These are phyloP conservation scores for Blastobasis adustella DNA, from an alignment of 2,888 invertebrate species.

Conservation along the genomic window DNA sequence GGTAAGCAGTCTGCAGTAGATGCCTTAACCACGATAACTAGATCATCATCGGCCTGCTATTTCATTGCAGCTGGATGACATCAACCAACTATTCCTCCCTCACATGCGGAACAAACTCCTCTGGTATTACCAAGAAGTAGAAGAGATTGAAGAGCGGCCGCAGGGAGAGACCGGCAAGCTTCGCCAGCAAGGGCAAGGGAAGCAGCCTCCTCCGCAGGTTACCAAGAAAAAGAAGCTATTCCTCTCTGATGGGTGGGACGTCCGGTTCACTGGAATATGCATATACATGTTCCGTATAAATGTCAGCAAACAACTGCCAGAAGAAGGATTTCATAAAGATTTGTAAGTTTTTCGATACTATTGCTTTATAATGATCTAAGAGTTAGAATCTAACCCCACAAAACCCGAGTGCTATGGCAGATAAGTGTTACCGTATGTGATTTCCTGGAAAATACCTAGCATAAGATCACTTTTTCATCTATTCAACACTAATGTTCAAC, in stretches of 20 bases:
- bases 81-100: conserved; percentile 89
- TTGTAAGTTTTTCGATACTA: conserved; percentile 57
- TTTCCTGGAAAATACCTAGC: no score
- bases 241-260: conserved; percentile 89
- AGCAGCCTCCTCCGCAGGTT: conserved; percentile 52
- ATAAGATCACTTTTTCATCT: no score
- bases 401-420: no score
- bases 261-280: conserved; percentile 86
- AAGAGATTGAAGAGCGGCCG: conserved; percentile 78
- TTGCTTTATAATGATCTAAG: background rate
- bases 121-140: conserved; percentile 92
- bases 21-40: no score
- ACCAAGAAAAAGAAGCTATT: conserved; percentile 84
- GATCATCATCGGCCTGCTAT: no score
- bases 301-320: conserved; percentile 88
- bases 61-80: conserved; percentile 82
- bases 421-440: no score
- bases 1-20: conserved; percentile 55
- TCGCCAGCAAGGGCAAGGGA: conserved; percentile 60
- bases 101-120: conserved; percentile 89
- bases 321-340: conserved; percentile 94
- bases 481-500: no score
- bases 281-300: conserved; percentile 91
- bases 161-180: conserved; percentile 58
- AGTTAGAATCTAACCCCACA: no score